phyloP scores from a whole-genome alignment of 2,797 vertebrate species.

The Acrocephalus scirpaceus region DNA sequence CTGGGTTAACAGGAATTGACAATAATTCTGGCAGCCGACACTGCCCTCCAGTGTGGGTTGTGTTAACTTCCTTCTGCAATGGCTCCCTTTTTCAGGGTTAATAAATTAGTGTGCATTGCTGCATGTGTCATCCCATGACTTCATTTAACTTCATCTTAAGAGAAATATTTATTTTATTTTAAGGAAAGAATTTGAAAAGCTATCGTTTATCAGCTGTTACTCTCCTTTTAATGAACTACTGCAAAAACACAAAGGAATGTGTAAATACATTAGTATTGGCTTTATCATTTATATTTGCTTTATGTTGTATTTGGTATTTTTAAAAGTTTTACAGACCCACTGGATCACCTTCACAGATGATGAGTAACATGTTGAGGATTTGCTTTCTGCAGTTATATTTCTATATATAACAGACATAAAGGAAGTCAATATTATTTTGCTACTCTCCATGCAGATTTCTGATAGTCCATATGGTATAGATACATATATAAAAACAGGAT shows the following conservation, averaged over 20 bases:
- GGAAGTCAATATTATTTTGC: neutral
- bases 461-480: neutral
- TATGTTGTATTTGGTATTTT: neutral
- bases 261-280: neutral
- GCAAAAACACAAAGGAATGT: neutral
- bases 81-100: neutral
- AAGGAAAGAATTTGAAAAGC: neutral
- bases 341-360: neutral
- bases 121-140: neutral
- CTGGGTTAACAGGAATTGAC: neutral
- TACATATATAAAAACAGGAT: too few species aligned
- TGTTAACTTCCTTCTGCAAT: neutral
- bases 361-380: neutral
- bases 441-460: neutral
- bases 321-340: neutral
- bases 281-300: neutral
- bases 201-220: neutral
- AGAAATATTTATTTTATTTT: neutral
- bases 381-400: neutral
- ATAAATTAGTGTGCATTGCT: neutral
- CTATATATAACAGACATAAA: neutral
- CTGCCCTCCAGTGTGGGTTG: slow-evolving; percentile 41
- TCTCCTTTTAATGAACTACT: neutral
- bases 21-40: neutral
- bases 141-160: neutral